phyloP scores from a whole-genome alignment of 2,888 invertebrate species.

The Eledona agricola region DNA sequence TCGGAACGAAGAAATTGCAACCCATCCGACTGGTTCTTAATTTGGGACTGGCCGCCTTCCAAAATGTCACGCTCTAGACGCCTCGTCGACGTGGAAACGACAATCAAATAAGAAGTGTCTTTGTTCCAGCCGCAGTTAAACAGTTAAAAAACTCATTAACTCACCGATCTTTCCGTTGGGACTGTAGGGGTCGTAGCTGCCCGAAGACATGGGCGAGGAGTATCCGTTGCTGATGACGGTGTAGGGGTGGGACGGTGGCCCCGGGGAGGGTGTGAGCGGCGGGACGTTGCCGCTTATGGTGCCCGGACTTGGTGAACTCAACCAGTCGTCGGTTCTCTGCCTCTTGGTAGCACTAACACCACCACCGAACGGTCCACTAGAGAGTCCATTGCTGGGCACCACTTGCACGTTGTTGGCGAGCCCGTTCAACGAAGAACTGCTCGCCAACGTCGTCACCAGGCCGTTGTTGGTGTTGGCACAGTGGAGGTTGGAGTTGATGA shows the following conservation, averaged over 20 bases:
- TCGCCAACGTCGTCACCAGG: slow-evolving; percentile 51
- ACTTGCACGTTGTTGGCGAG: slow-evolving; percentile 51
- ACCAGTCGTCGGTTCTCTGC: slow-evolving; percentile 71
- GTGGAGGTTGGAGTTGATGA: slow-evolving; percentile 50
- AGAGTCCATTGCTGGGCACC: slow-evolving; percentile 56
- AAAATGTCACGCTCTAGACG: slow-evolving; percentile 20
- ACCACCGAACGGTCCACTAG: slow-evolving; percentile 46
- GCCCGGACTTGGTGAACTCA: slow-evolving; percentile 70
- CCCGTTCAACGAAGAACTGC: slow-evolving; percentile 61
- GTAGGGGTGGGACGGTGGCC: slow-evolving; percentile 66
- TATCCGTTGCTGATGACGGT: slow-evolving; percentile 76
- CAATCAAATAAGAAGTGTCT: slow-evolving; percentile 6
- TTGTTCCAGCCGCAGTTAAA: not conserved
- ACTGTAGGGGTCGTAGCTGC: slow-evolving; percentile 91
- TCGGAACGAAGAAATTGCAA: slow-evolving; percentile 4
- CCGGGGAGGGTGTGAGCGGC: slow-evolving; percentile 74
- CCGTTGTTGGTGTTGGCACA: slow-evolving; percentile 40
- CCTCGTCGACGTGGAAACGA: slow-evolving; percentile 5
- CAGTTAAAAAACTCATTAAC: slow-evolving; percentile 54
- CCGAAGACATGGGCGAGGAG: slow-evolving; percentile 85
- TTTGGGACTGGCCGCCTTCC: slow-evolving; percentile 21
- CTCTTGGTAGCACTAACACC: slow-evolving; percentile 61
- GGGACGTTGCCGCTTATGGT: slow-evolving; percentile 64
- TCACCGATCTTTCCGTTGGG: slow-evolving; percentile 89
- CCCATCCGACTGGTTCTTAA: slow-evolving; percentile 7